Evolutionary conservation across 2,888 invertebrate species (phyloP), one percentile per base, ranked within the genome.

Genomic region (Dione vanillae): DNA sequence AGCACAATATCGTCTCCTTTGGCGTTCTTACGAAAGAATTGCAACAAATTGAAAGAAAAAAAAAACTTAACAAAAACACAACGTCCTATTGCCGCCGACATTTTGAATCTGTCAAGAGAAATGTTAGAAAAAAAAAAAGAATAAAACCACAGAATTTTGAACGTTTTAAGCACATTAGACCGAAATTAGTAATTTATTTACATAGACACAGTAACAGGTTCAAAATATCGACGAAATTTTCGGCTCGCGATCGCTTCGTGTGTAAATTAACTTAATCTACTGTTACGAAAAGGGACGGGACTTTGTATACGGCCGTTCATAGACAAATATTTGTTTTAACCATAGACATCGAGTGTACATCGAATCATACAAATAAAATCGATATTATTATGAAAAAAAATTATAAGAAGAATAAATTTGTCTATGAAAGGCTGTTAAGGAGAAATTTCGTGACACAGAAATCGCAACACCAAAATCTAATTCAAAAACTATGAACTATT

Each of bases 11-110:
- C 84, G 78, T 83, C 88, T 85, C 87, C 92, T 92, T 92, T 92
- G 92, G 92, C 92, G 88, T 87, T 86, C 88, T 87, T 89, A 88
- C 77, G 80, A 88, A 85, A 85, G 84, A 90, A 87, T 89, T 87
- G 90, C 88, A 91, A 90, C 88, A 91, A 64, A 89, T 89, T 87
- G 88, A 80, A 43, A 78, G 78, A 88, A 83, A 85, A 85, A 85
- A 87, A 87, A 86, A 90, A 91, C 90, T 89, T 92, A 91, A 90
- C 87, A 88, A 88, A 81, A 75, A 75, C 73, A 76, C 64, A 74
- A 67, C 74, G 75, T 74, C 71, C 37, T 67, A 8, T 71, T 70
- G 71, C 58, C 67, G 76, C 79, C 81, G 78, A 79, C 81, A 76
- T 81, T 80, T 79, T 76, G 69, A 72, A 77, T 65, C 58, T 45